Conservation (phyloP, 2,113 vertebrate genomes). For the Vicugna pacos region DNA sequence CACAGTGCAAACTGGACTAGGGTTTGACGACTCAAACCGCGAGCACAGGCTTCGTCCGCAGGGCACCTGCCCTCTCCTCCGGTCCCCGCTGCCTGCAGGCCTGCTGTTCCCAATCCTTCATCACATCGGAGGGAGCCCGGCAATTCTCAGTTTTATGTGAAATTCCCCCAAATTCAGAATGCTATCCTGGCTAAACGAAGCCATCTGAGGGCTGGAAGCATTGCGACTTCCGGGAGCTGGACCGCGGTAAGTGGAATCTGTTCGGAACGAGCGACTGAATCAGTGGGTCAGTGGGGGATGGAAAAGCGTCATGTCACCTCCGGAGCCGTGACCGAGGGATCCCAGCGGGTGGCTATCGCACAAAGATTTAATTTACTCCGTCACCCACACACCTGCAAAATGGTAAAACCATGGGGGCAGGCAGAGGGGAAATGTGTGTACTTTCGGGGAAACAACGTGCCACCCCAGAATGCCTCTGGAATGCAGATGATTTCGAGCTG, state of each 20-base stretch:
- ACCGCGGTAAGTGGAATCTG: no score
- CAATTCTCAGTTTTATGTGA: background rate
- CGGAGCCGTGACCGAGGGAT: background rate
- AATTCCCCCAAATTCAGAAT: background rate
- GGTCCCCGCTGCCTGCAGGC: background rate
- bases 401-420: accelerated
- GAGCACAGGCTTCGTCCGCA: no score
- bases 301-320: accelerated
- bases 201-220: background rate
- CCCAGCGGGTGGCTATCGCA: no score
- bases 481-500: background rate
- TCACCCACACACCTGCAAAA: accelerated
- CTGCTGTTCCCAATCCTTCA: background rate
- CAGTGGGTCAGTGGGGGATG: background rate
- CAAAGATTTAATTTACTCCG: background rate
- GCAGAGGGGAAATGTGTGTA: background rate
- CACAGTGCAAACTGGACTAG: no score
- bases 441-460: background rate
- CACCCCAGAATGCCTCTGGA: background rate
- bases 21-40: background rate
- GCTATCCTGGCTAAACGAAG: background rate
- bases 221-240: background rate
- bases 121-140: background rate
- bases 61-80: background rate
- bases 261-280: background rate